Evolutionary conservation across 2,888 invertebrate species (phyloP).

Genomic region (Scaptomyza polygonia): DNA sequence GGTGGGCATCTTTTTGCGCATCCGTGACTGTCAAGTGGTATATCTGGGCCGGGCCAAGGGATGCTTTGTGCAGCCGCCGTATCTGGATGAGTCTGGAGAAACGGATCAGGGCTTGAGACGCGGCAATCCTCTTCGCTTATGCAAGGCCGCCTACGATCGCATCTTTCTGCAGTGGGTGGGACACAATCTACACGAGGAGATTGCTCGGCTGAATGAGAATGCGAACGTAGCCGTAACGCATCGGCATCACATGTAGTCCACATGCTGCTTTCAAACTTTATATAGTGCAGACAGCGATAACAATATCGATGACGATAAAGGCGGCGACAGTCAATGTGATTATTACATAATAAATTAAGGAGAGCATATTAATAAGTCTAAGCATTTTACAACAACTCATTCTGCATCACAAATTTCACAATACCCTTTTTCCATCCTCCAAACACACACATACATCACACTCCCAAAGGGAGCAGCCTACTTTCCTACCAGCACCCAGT

Average conservation of each 20-base stretch:
- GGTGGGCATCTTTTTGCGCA: slow-evolving; percentile 95
- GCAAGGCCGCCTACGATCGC: slow-evolving; percentile 92
- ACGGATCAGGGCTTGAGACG: slow-evolving; percentile 97
- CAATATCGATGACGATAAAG: slow-evolving; percentile 28
- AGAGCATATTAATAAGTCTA: slow-evolving; percentile 76
- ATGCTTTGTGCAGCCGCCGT: slow-evolving; percentile 96
- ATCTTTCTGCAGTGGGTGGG: slow-evolving; percentile 95
- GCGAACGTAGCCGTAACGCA: slow-evolving; percentile 92
- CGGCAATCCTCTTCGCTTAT: slow-evolving; percentile 96
- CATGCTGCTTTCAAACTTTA: slow-evolving; percentile 2
- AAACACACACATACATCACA: not conserved
- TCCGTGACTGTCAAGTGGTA: slow-evolving; percentile 97
- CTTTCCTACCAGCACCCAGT: not conserved
- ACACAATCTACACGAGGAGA: slow-evolving; percentile 96
- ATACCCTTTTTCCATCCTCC: not conserved
- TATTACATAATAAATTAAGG: slow-evolving; percentile 78
- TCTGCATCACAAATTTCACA: not conserved
- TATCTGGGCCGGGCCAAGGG: slow-evolving; percentile 93
- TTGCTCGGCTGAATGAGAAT: slow-evolving; percentile 93
- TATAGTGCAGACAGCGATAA: not conserved
- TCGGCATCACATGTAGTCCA: slow-evolving; percentile 94
- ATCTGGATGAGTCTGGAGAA: slow-evolving; percentile 98
- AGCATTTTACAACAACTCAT: slow-evolving; percentile 66
- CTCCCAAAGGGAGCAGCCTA: not conserved
- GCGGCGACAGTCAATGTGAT: slow-evolving; percentile 72